Conservation (phyloP, 2,113 vertebrate species). For the Orthonyx spaldingii region DNA sequence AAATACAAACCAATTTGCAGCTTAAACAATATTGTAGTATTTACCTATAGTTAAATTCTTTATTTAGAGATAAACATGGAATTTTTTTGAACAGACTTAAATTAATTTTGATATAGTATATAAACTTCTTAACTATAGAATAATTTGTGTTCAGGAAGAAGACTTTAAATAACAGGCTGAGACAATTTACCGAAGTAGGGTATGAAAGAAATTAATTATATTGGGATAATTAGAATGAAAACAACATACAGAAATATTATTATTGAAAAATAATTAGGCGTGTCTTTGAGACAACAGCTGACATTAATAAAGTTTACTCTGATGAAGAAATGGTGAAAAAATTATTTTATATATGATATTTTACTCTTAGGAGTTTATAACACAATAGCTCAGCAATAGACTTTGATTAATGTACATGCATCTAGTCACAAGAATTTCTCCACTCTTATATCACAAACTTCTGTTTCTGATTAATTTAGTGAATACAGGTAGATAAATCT, state of each 20-base stretch:
- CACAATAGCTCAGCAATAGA: neutral
- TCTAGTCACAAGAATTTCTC: neutral
- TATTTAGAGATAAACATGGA: neutral
- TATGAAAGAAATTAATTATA: neutral
- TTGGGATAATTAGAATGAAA: neutral
- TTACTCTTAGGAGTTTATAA: neutral
- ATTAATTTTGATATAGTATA: neutral
- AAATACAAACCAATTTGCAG: constrained; percentile 7
- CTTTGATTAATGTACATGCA: neutral
- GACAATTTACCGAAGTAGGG: neutral
- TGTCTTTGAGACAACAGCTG: neutral
- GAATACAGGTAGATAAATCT: neutral
- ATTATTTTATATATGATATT: neutral
- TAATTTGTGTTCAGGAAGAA: neutral
- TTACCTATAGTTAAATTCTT: neutral
- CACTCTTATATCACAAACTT: neutral
- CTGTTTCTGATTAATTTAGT: neutral
- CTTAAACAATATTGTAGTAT: neutral
- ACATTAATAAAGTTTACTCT: neutral
- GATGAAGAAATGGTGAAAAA: neutral
- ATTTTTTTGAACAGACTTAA: neutral
- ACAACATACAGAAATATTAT: neutral
- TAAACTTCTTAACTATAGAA: neutral
- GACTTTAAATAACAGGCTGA: neutral
- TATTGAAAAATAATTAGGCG: neutral